Conservation (phyloP, 2,797 vertebrate species). For the Hirundo rustica region DNA sequence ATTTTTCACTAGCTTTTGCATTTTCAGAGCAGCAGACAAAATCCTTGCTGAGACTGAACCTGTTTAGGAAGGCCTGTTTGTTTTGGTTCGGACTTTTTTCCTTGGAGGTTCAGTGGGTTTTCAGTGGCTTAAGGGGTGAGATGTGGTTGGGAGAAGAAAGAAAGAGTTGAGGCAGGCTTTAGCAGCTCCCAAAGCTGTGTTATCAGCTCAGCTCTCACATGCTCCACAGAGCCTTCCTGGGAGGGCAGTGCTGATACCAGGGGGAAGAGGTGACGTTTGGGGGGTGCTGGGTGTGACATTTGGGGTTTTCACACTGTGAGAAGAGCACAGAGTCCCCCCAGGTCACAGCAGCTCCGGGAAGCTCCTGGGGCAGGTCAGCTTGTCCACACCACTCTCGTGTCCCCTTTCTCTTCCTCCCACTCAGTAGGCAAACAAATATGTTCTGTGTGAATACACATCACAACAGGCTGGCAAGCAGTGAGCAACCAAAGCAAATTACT, state of each 20-base stretch:
- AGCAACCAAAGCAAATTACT: conserved; percentile 64
- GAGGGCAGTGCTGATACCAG: background rate
- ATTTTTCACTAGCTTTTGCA: background rate
- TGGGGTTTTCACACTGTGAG: background rate
- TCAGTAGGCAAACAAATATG: conserved; percentile 43
- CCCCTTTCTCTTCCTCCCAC: conserved; percentile 41
- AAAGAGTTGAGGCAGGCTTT: background rate
- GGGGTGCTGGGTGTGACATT: background rate
- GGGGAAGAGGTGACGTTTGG: background rate
- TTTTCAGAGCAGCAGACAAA: background rate
- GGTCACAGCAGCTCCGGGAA: conserved; percentile 41
- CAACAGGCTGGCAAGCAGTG: conserved; percentile 49
- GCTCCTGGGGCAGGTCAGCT: conserved; percentile 34
- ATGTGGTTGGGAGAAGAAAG: background rate
- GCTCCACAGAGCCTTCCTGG: background rate
- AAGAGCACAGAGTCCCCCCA: background rate
- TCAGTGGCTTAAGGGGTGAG: background rate
- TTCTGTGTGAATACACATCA: conserved; percentile 53
- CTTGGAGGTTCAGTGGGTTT: background rate
- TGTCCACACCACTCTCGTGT: background rate
- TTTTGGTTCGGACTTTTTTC: background rate
- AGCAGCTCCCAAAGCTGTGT: background rate
- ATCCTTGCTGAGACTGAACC: background rate
- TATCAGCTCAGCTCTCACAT: background rate
- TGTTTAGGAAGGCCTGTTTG: background rate